These are phyloP conservation scores for Scaptomyza parva DNA, from an alignment of 2,888 invertebrate genomes.

Conservation along the genomic window DNA sequence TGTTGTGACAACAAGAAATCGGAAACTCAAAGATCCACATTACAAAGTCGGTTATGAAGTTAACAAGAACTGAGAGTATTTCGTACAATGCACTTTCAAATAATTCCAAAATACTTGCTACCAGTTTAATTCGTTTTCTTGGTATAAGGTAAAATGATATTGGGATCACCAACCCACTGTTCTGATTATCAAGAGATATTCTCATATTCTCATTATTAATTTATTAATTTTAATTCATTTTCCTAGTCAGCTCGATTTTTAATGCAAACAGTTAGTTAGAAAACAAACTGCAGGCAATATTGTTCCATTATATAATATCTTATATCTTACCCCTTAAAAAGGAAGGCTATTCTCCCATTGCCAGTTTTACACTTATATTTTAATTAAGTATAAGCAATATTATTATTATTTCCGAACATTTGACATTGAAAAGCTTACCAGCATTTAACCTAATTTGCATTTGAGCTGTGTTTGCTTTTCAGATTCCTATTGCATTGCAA, in stretches of 20 bases:
- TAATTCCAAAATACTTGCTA: conserved; percentile 27
- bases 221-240: too few species aligned
- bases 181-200: conserved; percentile 6
- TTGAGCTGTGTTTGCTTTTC: not conserved
- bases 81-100: conserved; percentile 26
- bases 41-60: conserved; percentile 57
- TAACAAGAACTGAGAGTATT: conserved; percentile 47
- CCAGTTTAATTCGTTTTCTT: conserved; percentile 37
- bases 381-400: not conserved
- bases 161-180: conserved; percentile 5
- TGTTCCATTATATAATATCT: too few species aligned
- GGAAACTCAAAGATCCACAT: conserved; percentile 41
- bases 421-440: not conserved
- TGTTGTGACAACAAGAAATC: conserved; percentile 75
- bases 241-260: too few species aligned
- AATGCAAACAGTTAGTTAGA: too few species aligned
- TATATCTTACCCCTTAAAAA: too few species aligned
- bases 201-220: too few species aligned
- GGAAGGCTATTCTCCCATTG: too few species aligned
- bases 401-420: not conserved
- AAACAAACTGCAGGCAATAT: too few species aligned
- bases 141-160: conserved; percentile 39
- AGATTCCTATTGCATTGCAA: not conserved
- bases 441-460: not conserved
- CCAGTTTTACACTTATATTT: not conserved